Evolutionary conservation across 2,888 invertebrate genomes (phyloP), one percentile per base, ranked within the genome.

Genomic region (Tetropium fuscum): DNA sequence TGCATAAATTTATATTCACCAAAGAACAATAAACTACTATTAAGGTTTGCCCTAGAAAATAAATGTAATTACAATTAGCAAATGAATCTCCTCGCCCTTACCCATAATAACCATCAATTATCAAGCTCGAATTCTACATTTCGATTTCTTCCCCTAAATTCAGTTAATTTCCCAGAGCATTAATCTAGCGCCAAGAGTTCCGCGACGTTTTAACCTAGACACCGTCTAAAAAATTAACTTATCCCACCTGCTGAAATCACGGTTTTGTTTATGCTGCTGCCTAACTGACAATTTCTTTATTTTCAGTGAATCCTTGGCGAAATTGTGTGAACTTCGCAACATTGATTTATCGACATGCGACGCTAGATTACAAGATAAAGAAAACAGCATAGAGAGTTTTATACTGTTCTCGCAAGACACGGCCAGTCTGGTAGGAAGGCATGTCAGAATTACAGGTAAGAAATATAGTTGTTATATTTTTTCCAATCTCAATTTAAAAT

Each of bases 301-400:
- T 83, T 84, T 43, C 82, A 90, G 90, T 58, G 90, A 90, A 72
- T 87, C 88, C 27, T 78, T 92, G 53, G 82, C 83, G 53, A 85
- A 85, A 65, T 84, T 86, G 43, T 87, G 92, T 77, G 88, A 88
- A 66, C 83, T 87, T 63, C 85, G 91, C 40, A 89, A 90, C 67
- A 83, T 90, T 64, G 87, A 88, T 77, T 74, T 89, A 56, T 83
- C 84, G 58, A 79, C 80, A 47, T 86, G 90, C 64, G 87, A 88
- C 73, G 87, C 89, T 55, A 86, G 87, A 76, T 82, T 90, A 60
- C 89, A 89, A 69, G 86, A 87, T 84, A 88, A 74, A 83, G 86
- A 77, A 84, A 87, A 36, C 86, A 89, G 59, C 80, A 87, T 70
- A 83, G 89, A 90, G 64, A 85, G 88, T 18, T 80, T 87, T 69